phyloP scores from a whole-genome alignment of 2,797 vertebrate species.

The Trichosurus vulpecula region DNA sequence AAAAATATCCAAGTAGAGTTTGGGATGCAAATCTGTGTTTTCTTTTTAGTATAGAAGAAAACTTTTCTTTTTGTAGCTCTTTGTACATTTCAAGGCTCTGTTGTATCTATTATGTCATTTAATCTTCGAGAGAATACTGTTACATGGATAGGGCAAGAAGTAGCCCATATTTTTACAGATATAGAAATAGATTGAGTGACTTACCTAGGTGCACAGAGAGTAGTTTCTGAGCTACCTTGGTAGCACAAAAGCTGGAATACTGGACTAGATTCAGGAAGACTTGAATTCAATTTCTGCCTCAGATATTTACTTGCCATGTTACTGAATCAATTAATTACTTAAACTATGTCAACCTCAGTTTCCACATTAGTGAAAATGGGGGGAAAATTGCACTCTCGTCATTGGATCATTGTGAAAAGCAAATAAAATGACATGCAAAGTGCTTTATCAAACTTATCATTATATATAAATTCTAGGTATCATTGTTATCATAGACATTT shows the following conservation, averaged over 20 bases:
- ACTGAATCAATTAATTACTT: not conserved
- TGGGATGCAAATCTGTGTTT: not conserved
- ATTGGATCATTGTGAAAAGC: not conserved
- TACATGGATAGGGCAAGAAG: not conserved
- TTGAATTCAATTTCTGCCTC: not conserved
- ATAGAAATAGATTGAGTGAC: not conserved
- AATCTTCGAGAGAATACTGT: not conserved
- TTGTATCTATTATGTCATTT: not conserved
- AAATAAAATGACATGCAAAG: not conserved
- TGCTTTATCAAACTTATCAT: not conserved
- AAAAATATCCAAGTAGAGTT: not conserved
- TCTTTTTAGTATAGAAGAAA: not conserved
- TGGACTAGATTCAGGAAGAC: not conserved
- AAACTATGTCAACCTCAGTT: not conserved
- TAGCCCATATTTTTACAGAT: not conserved
- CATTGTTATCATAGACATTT: not conserved
- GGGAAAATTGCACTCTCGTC: not conserved
- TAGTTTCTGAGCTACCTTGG: not conserved
- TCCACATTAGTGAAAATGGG: not conserved
- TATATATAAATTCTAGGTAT: not conserved
- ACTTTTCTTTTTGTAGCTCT: not conserved
- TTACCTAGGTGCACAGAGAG: not conserved
- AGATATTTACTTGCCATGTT: not conserved
- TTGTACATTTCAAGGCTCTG: not conserved
- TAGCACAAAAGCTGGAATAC: rapidly evolving